Evolutionary conservation across 2,113 vertebrate genomes (phyloP).

Genomic region (Misgurnus anguillicaudatus): DNA sequence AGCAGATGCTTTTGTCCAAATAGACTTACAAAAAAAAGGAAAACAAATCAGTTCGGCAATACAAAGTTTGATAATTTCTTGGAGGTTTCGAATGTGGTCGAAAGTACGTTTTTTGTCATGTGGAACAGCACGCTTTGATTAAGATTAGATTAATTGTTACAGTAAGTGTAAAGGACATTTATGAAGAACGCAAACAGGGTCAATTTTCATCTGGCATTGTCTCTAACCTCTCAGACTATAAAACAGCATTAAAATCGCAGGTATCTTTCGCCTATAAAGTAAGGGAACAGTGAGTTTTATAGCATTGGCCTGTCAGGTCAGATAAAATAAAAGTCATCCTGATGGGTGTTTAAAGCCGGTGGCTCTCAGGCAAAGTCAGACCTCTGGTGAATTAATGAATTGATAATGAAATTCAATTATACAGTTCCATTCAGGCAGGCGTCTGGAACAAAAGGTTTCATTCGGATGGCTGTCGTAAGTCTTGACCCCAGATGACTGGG

Average conservation of each 20-base stretch:
- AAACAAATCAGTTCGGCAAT: no score
- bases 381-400: conserved; percentile 38
- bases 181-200: no score
- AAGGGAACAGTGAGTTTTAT: conserved; percentile 6
- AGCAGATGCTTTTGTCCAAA: no score
- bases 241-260: background rate
- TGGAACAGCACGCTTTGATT: no score
- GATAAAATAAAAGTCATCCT: conserved; percentile 40
- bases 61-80: no score
- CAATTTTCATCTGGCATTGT: background rate
- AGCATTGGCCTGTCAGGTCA: conserved; percentile 13
- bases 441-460: conserved; percentile 22
- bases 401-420: conserved; percentile 48
- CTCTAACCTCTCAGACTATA: background rate
- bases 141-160: no score
- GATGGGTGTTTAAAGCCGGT: conserved; percentile 18
- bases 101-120: no score
- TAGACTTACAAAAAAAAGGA: no score
- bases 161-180: no score
- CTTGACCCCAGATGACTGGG: conserved; percentile 22
- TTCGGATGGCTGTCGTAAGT: conserved; percentile 15
- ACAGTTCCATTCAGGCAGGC: conserved; percentile 29
- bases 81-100: no score
- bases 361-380: conserved; percentile 18
- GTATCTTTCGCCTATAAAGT: conserved; percentile 4